A percentile compares a stretch with the other conserved stretches of the same genome.
phyloP scores from a whole-genome alignment of 2,888 invertebrate genomes.

The Drosophila nr. perissopoda region DNA sequence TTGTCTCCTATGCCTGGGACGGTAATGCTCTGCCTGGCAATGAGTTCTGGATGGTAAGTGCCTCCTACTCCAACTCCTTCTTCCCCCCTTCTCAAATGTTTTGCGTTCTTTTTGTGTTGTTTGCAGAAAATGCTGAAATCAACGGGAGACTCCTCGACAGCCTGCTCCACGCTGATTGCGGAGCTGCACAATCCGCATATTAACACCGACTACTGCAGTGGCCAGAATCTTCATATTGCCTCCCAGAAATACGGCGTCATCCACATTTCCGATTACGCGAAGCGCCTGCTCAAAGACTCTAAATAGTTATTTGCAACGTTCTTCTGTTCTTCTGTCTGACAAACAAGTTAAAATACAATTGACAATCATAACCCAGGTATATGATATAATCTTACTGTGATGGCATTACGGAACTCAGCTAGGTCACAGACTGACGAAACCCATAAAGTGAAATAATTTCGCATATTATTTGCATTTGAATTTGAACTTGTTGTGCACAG shows the following conservation, averaged over 20 bases:
- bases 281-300: constrained; percentile 6
- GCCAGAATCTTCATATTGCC: constrained; percentile 86
- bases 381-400: neutral
- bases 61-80: neutral
- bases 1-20: constrained; percentile 90
- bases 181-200: constrained; percentile 87
- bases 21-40: constrained; percentile 90
- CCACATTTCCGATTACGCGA: constrained; percentile 81
- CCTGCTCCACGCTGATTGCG: constrained; percentile 86
- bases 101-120: no score
- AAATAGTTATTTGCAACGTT: neutral
- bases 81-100: neutral
- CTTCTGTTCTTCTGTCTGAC: neutral
- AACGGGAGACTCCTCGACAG: constrained; percentile 87
- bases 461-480: neutral
- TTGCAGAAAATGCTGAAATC: constrained; percentile 82
- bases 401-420: neutral
- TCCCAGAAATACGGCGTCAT: constrained; percentile 80
- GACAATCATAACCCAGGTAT: neutral
- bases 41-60: constrained; percentile 88
- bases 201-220: constrained; percentile 85
- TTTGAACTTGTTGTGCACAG: neutral
- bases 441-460: neutral
- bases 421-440: neutral
- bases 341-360: neutral